These are phyloP conservation scores for Nannospalax galili DNA, from an alignment of 2,113 vertebrate species.

Conservation along the genomic window DNA sequence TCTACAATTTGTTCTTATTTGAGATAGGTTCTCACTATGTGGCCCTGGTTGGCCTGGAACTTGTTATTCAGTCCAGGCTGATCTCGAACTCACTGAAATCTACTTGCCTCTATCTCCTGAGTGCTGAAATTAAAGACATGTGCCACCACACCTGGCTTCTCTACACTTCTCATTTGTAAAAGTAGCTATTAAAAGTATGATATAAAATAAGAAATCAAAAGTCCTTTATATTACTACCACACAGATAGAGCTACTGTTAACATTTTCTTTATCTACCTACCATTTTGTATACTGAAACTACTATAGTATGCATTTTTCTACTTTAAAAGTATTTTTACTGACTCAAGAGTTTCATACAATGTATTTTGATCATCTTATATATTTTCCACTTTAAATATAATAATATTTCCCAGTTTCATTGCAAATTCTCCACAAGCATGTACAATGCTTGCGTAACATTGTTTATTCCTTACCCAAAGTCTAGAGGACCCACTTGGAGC, in stretches of 20 bases:
- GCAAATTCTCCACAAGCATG: background rate
- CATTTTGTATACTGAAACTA: slow-evolving; percentile 3
- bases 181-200: background rate
- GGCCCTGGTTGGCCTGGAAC: no score
- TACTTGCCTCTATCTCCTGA: no score
- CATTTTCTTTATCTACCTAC: background rate
- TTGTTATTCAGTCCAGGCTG: no score
- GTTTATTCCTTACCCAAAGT: background rate
- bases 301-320: background rate
- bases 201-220: slow-evolving; percentile 28
- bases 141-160: background rate
- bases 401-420: background rate
- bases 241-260: background rate
- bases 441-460: slow-evolving; percentile 35
- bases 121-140: no score
- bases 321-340: no score
- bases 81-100: no score
- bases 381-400: background rate
- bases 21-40: no score
- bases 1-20: no score
- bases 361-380: background rate
- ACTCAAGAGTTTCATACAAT: no score
- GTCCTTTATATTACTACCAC: background rate
- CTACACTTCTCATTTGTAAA: background rate
- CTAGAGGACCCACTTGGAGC: background rate